A percentile compares a stretch with the other conserved stretches of the same genome.
Conservation (phyloP, 2,888 invertebrate species). For the Acleris literana region DNA sequence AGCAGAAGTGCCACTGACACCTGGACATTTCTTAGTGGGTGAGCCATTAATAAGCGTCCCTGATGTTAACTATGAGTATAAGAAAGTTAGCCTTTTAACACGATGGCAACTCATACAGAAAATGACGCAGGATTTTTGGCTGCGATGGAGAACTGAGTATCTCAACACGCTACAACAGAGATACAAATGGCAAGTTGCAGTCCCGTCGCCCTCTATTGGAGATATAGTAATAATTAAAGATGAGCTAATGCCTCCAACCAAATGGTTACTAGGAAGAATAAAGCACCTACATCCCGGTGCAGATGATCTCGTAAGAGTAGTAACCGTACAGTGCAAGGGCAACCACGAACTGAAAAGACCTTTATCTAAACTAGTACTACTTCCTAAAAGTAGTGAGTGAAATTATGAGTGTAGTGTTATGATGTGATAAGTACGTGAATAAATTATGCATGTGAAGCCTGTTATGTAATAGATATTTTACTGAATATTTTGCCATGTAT, state of each 20-base stretch:
- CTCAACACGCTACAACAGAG: slow-evolving; percentile 8
- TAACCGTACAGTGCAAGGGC: slow-evolving; percentile 14
- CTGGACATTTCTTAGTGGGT: slow-evolving; percentile 6
- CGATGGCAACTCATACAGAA: slow-evolving; percentile 17
- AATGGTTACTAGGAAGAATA: slow-evolving; percentile 9
- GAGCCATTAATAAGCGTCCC: slow-evolving; percentile 2
- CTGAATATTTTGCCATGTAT: background rate
- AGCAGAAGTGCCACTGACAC: slow-evolving; percentile 30
- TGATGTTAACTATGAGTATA: background rate
- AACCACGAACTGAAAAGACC: background rate
- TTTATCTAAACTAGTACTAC: background rate
- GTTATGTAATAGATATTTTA: background rate
- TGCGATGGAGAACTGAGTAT: slow-evolving; percentile 11
- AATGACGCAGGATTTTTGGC: slow-evolving; percentile 7
- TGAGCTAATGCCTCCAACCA: slow-evolving; percentile 1
- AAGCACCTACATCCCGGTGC: slow-evolving; percentile 5
- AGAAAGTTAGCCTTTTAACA: background rate
- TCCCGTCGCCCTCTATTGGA: background rate
- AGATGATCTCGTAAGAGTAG: slow-evolving; percentile 11
- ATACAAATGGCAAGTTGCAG: slow-evolving; percentile 9
- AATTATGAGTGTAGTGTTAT: background rate
- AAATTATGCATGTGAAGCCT: background rate
- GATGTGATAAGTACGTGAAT: background rate
- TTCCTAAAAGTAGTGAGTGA: background rate
- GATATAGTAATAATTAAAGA: background rate